Conservation (phyloP, 1,140 invertebrate species). For the Eciton burchellii region DNA sequence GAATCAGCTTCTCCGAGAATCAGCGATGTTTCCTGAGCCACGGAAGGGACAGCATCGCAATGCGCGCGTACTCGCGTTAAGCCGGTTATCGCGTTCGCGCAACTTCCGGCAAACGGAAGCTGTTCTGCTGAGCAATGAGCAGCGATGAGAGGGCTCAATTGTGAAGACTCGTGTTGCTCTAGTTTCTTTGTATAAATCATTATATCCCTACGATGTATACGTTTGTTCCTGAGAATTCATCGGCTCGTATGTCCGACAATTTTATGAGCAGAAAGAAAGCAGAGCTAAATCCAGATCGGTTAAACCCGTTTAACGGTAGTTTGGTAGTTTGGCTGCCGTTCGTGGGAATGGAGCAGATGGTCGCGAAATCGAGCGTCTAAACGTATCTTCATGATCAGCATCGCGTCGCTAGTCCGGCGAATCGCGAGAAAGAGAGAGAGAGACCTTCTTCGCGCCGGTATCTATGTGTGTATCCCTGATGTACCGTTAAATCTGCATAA, state of each 20-base stretch:
- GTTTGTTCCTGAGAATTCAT: background rate
- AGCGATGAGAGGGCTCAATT: constrained; percentile 49
- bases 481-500: too few species aligned
- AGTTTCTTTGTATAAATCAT: background rate
- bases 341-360: background rate
- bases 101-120: constrained; percentile 60
- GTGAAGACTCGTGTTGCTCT: background rate
- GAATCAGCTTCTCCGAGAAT: background rate
- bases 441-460: too few species aligned
- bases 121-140: constrained; percentile 55
- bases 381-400: too few species aligned
- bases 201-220: background rate
- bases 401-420: too few species aligned
- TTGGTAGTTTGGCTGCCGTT: constrained; percentile 2
- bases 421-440: too few species aligned
- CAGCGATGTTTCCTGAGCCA: background rate
- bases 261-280: background rate
- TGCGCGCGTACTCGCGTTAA: constrained; percentile 11
- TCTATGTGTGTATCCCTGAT: too few species aligned
- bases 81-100: too few species aligned
- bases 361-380: constrained; percentile 5
- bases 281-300: background rate
- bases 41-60: background rate
- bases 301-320: background rate
- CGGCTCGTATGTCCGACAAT: background rate